Percentiles rank a stretch among this genome's conserved stretches.
Conservation (phyloP, 2,113 vertebrate species). For the Monopterus albus region DNA sequence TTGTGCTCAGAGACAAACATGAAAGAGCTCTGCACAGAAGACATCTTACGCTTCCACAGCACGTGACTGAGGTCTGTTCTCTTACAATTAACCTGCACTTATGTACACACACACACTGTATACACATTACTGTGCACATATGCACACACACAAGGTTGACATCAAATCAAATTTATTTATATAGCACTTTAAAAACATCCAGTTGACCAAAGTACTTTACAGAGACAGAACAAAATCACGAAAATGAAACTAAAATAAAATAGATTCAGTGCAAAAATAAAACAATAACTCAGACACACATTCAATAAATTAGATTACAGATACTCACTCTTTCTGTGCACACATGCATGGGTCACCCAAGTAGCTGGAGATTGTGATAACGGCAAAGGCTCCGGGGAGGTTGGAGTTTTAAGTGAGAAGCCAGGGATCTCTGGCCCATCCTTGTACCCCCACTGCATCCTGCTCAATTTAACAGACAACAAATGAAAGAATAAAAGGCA, state of each 20-base stretch:
- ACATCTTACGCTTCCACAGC: slow-evolving; percentile 18
- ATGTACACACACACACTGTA: background rate
- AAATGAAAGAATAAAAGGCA: background rate
- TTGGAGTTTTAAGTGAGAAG: slow-evolving; percentile 1
- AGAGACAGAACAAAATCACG: too few relatives aligned
- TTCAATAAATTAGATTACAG: slow-evolving; percentile 6
- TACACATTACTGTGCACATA: slow-evolving; percentile 8
- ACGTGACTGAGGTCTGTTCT: slow-evolving; percentile 56
- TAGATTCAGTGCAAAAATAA: too few relatives aligned
- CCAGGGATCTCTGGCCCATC: slow-evolving; percentile 34
- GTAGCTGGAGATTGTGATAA: slow-evolving; percentile 30
- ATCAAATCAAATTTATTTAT: too few relatives aligned
- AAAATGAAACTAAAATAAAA: too few relatives aligned
- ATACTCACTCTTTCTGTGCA: slow-evolving; percentile 27
- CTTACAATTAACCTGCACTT: slow-evolving; percentile 16
- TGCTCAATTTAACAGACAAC: slow-evolving; percentile 8
- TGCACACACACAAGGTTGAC: background rate
- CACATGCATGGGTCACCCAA: slow-evolving; percentile 11
- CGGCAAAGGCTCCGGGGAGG: slow-evolving; percentile 15
- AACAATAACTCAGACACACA: too few relatives aligned
- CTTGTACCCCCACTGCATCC: slow-evolving; percentile 53
- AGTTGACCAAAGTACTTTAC: too few relatives aligned
- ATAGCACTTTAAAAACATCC: too few relatives aligned
- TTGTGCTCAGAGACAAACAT: slow-evolving; percentile 70
- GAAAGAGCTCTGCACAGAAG: slow-evolving; percentile 64